phyloP scores from a whole-genome alignment of 2,113 vertebrate genomes.

The Anarhynchus alexandrinus region DNA sequence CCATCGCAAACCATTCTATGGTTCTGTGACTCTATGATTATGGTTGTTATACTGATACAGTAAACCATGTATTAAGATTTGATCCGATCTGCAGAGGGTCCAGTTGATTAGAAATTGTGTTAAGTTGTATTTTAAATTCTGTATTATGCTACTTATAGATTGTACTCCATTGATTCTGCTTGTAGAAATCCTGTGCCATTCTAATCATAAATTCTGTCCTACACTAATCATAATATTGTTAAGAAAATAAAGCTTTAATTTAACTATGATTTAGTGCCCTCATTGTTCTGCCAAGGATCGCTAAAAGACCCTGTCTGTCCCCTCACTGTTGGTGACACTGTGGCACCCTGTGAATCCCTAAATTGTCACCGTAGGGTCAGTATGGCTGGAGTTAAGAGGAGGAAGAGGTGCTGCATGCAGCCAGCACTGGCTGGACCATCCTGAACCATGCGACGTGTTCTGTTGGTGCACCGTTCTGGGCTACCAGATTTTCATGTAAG shows the following conservation, averaged over 20 bases:
- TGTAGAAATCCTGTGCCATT: background rate
- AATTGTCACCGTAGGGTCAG: fast-evolving
- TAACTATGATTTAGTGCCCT: background rate
- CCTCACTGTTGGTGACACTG: background rate
- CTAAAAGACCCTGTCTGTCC: background rate
- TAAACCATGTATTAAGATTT: background rate
- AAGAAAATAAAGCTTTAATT: background rate
- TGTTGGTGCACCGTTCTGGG: background rate
- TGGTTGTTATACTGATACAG: background rate
- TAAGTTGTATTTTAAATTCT: background rate
- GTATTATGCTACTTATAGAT: background rate
- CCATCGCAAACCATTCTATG: background rate
- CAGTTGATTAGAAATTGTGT: background rate
- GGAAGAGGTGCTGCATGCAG: background rate
- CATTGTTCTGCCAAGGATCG: background rate
- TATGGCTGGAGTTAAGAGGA: background rate
- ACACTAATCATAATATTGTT: background rate
- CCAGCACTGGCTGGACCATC: background rate
- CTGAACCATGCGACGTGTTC: background rate
- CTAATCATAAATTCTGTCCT: background rate
- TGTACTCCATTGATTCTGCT: background rate
- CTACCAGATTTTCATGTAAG: background rate
- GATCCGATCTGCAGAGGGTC: background rate
- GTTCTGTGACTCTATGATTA: background rate
- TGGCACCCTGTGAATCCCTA: background rate